Evolutionary conservation across 2,888 invertebrate genomes (phyloP).

Genomic region (Phrixothrix hirtus): DNA sequence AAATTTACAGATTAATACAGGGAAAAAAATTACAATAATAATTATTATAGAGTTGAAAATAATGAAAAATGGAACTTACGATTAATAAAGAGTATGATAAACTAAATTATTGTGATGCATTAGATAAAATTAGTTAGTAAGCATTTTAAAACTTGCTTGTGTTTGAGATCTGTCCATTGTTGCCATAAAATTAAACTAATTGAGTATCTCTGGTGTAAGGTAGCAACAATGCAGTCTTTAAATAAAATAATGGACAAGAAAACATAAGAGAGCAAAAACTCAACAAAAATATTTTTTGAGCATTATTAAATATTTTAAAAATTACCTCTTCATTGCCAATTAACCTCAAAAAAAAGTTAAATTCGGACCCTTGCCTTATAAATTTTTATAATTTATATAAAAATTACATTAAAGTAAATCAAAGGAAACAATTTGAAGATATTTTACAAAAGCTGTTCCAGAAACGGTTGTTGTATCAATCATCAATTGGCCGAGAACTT

Average conservation of each 20-base stretch:
- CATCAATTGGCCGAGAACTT: too few relatives aligned
- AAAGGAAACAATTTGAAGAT: too few relatives aligned
- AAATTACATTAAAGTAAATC: slow-evolving; percentile 5
- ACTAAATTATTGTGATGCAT: too few relatives aligned
- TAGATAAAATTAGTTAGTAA: too few relatives aligned
- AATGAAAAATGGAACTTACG: slow-evolving; percentile 1
- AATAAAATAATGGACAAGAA: not conserved
- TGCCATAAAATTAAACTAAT: not conserved
- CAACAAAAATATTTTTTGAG: not conserved
- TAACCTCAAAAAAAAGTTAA: too few relatives aligned
- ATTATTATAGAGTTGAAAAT: slow-evolving; percentile 13
- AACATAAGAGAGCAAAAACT: not conserved
- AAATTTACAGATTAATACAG: slow-evolving; percentile 30
- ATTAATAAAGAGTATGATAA: not conserved
- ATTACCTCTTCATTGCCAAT: too few relatives aligned
- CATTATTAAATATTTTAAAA: too few relatives aligned
- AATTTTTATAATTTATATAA: too few relatives aligned
- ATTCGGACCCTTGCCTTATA: too few relatives aligned
- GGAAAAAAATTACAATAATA: slow-evolving; percentile 29
- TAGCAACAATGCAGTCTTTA: not conserved
- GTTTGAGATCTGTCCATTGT: slow-evolving; percentile 10
- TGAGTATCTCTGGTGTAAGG: too few relatives aligned
- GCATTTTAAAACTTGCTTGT: too few relatives aligned
- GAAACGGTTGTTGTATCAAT: slow-evolving; percentile 17
- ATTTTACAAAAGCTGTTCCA: slow-evolving; percentile 23